These are phyloP conservation scores for Hormaphis cornu DNA, from an alignment of 1,140 invertebrate species.

Conservation along the genomic window DNA sequence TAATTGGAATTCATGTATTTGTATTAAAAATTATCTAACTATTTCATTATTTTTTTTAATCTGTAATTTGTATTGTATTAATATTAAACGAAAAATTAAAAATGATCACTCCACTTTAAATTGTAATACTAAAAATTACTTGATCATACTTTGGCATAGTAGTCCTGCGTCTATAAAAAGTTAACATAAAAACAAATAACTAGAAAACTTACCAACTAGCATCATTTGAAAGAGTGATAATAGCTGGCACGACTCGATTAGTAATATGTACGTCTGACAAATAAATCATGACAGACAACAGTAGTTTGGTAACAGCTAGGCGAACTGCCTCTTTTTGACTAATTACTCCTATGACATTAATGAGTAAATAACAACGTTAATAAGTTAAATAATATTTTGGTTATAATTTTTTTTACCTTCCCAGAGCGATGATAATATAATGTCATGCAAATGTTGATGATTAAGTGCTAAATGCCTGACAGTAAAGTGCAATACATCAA, in stretches of 20 bases:
- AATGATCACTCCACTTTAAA: too few species aligned
- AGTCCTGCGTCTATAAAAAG: too few species aligned
- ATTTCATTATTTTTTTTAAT: too few species aligned
- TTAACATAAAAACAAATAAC: too few species aligned
- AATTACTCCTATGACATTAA: conserved; percentile 49
- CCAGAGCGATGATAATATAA: conserved; percentile 53
- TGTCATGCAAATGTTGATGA: conserved; percentile 33
- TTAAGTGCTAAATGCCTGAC: conserved; percentile 43
- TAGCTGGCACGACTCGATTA: conserved; percentile 54
- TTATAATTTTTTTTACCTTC: conserved; percentile 48
- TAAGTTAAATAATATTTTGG: not conserved
- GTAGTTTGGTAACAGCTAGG: conserved; percentile 50
- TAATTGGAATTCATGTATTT: too few species aligned
- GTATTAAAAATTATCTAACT: too few species aligned
- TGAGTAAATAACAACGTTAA: conserved; percentile 32
- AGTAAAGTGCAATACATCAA: conserved; percentile 46
- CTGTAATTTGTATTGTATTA: too few species aligned
- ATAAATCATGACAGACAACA: conserved; percentile 50
- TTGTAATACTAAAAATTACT: too few species aligned
- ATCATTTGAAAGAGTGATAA: conserved; percentile 62
- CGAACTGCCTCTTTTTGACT: conserved; percentile 54
- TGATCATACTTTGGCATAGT: too few species aligned
- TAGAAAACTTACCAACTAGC: conserved; percentile 51
- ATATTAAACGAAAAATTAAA: too few species aligned
- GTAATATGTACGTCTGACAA: conserved; percentile 51